Conservation (phyloP, 2,888 invertebrate species). For the Synergus gifuensis region DNA sequence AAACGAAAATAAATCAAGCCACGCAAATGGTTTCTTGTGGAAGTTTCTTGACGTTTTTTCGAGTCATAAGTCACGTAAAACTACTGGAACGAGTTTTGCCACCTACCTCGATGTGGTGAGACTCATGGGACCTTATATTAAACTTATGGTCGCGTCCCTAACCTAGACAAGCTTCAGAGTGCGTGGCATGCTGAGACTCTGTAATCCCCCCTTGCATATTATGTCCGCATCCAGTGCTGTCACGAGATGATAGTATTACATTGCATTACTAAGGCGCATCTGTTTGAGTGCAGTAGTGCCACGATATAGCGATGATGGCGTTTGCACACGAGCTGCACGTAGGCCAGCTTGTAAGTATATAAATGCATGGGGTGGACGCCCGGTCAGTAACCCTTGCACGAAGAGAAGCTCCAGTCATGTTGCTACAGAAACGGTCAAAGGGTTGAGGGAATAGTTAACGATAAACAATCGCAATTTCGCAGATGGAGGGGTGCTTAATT, state of each 20-base stretch:
- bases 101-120: constrained; percentile 41
- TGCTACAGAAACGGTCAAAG: constrained; percentile 60
- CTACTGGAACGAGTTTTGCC: constrained; percentile 13
- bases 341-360: constrained; percentile 61
- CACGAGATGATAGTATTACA: constrained; percentile 60
- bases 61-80: background rate
- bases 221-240: constrained; percentile 46
- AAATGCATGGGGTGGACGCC: constrained; percentile 73
- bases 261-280: constrained; percentile 57
- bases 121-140: constrained; percentile 42
- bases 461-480: constrained; percentile 29
- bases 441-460: constrained; percentile 47
- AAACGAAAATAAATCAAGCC: too few species aligned
- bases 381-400: constrained; percentile 71
- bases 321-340: constrained; percentile 48
- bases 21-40: too few species aligned
- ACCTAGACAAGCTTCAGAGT: constrained; percentile 67
- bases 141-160: constrained; percentile 63
- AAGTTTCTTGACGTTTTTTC: too few species aligned
- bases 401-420: constrained; percentile 52
- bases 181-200: constrained; percentile 48
- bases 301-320: constrained; percentile 41
- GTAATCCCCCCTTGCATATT: constrained; percentile 46
- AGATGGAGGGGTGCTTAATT: background rate
- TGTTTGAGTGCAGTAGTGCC: constrained; percentile 45